Percentiles rank a stretch among this genome's conserved stretches.
Conservation (phyloP, 2,797 vertebrate genomes). For the Epinephelus awoara region DNA sequence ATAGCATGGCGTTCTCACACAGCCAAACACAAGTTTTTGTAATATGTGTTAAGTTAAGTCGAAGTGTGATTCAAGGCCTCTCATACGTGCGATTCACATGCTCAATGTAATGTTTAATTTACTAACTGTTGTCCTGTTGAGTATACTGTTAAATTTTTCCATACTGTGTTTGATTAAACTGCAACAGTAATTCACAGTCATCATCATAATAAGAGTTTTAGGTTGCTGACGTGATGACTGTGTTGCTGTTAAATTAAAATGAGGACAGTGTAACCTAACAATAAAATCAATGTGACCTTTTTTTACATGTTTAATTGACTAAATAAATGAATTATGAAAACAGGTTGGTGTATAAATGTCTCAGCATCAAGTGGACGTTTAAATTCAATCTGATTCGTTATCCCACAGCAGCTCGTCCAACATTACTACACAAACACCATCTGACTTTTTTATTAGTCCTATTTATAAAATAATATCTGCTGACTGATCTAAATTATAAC, state of each 20-base stretch:
- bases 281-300: neutral
- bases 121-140: neutral
- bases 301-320: neutral
- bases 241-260: neutral
- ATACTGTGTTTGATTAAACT: neutral
- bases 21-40: no score
- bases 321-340: slow-evolving; percentile 9
- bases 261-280: neutral
- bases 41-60: no score
- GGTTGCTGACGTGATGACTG: neutral
- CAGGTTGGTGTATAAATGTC: neutral
- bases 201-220: neutral
- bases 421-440: neutral
- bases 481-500: no score
- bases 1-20: no score
- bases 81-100: no score
- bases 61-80: no score
- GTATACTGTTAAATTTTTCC: neutral
- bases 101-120: no score
- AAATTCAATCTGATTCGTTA: neutral
- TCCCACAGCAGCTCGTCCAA: neutral
- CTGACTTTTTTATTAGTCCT: neutral
- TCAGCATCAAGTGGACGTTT: neutral
- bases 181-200: neutral
- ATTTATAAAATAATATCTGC: neutral